Evolutionary conservation across 2,888 invertebrate species (phyloP), one percentile per base, ranked within the genome.

Genomic region (Nomada fucata): DNA sequence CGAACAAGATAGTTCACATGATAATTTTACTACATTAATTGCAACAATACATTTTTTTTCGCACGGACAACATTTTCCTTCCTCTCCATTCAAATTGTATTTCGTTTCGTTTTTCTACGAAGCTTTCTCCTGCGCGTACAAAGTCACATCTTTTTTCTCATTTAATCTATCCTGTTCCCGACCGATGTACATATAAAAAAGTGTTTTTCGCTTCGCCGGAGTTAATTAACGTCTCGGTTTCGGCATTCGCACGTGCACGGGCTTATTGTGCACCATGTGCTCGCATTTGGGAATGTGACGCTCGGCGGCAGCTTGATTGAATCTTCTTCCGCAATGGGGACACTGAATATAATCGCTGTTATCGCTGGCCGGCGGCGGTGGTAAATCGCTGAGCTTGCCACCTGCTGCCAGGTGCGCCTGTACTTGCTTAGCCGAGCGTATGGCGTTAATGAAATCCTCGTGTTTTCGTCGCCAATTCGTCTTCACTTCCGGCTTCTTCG

Each of bases 211-310:
- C 13, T 55, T 11, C 9, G 55, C 10, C 68, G 2, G 20, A 1
- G 50, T 18, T 10, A 47, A 57, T 83, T 88, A 88, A 36, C 84
- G 86, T 42, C 79, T 91, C 20, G 77, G 65, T 74, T 70, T 87
- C 53, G 84, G 76, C 9, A 74, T 60, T 13, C 80, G 79, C 23
- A 71, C 89, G 69, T 92, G 91, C 67, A 94, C 96, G 89, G 96
- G 96, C 91, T 97, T 97, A 93, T 98, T 98, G 94, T 97, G 97
- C 88, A 96, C 94, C 95, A 96, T 97, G 90, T 94, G 96, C 91
- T 97, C 97, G 94, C 99, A 99, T 94, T 97, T 97, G 68, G 99
- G 98, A 88, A 99, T 98, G 94, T 99, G 98, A 44, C 98, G 94
- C 87, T 97, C 97, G 1, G 98, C 99, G 0, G 97, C 98, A 0